phyloP scores from a whole-genome alignment of 2,797 vertebrate species.

The Bradypodion ventrale region DNA sequence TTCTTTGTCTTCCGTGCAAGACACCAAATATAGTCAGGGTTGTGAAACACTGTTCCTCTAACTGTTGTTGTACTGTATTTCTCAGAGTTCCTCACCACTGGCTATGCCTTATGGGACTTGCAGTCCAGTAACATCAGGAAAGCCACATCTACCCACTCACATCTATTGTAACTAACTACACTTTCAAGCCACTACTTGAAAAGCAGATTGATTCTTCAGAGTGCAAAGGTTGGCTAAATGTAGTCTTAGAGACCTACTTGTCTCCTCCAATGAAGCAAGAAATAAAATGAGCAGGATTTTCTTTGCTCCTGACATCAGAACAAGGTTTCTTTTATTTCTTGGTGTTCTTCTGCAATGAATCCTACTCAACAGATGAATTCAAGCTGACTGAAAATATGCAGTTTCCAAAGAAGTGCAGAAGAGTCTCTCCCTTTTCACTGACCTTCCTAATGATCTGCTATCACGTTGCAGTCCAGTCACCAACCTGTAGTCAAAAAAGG shows the following conservation, averaged over 20 bases:
- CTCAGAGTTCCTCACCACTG: background rate
- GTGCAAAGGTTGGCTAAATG: background rate
- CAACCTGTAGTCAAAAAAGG: slow-evolving; percentile 1
- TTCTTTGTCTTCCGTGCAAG: too few species aligned
- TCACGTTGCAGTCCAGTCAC: background rate
- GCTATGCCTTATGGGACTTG: background rate
- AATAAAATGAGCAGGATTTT: background rate
- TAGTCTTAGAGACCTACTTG: background rate
- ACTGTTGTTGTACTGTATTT: background rate
- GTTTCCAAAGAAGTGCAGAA: background rate
- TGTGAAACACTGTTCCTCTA: too few species aligned
- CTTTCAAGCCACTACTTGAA: background rate
- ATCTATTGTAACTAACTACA: background rate
- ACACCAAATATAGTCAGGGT: too few species aligned
- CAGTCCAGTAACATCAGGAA: background rate
- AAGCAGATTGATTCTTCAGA: background rate
- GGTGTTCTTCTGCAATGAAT: background rate
- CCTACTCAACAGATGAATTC: slow-evolving; percentile 22
- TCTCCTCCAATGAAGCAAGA: background rate
- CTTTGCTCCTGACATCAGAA: background rate
- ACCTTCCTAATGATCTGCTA: background rate
- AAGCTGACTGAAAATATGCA: slow-evolving; percentile 1
- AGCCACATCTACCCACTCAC: background rate
- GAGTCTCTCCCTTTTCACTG: background rate
- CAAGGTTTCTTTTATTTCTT: background rate